phyloP scores from a whole-genome alignment of 2,113 vertebrate species.

The Megaceryle maxima region DNA sequence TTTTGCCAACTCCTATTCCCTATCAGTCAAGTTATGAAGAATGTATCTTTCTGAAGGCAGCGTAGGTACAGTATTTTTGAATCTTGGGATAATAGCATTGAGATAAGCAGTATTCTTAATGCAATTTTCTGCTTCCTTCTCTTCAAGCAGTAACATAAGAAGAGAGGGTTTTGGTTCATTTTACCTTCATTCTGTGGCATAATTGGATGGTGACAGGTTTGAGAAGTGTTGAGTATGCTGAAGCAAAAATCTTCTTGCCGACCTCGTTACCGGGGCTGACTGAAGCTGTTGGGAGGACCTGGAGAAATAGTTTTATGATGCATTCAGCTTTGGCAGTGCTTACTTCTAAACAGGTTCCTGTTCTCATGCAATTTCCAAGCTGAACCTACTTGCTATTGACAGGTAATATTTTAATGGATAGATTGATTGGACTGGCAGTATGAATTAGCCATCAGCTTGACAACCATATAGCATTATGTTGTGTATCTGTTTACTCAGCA shows the following conservation, averaged over 20 bases:
- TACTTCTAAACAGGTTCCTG: constrained; percentile 59
- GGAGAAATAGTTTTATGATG: background rate
- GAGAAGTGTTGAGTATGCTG: background rate
- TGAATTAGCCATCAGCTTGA: constrained; percentile 76
- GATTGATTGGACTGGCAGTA: constrained; percentile 77
- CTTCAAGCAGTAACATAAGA: constrained; percentile 35
- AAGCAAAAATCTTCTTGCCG: constrained; percentile 23
- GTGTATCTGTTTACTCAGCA: constrained; percentile 83
- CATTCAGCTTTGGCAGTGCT: constrained; percentile 43
- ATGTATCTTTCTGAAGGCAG: background rate
- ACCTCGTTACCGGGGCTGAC: background rate
- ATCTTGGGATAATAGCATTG: background rate
- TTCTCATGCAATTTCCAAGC: constrained; percentile 63
- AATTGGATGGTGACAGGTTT: constrained; percentile 36
- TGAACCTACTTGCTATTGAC: constrained; percentile 69
- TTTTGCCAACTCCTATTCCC: background rate
- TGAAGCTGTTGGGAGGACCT: constrained; percentile 17
- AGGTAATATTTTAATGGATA: constrained; percentile 79
- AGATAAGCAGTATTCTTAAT: constrained; percentile 24
- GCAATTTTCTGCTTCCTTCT: constrained; percentile 59
- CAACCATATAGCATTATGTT: constrained; percentile 72
- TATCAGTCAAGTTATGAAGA: background rate
- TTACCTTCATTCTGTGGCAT: constrained; percentile 41
- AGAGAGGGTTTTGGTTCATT: background rate
- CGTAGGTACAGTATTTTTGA: background rate